Evolutionary conservation across 1,140 invertebrate species (phyloP).

Genomic region (Temnothorax longispinosus): DNA sequence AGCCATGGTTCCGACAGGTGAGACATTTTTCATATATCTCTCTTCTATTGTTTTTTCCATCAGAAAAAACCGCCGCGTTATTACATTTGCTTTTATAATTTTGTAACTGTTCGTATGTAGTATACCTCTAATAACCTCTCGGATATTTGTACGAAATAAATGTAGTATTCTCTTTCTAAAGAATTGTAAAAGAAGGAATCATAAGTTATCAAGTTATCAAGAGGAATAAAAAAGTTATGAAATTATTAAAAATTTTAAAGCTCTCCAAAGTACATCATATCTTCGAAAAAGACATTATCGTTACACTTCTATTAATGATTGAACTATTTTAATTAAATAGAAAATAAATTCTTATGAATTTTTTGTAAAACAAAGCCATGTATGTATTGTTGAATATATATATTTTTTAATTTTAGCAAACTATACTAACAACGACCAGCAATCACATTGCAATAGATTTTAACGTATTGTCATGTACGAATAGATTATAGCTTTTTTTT

Average conservation of each 20-base stretch:
- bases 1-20: constrained; percentile 87
- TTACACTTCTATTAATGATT: neutral
- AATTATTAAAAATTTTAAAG: neutral
- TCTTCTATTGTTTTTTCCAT: constrained; percentile 42
- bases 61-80: neutral
- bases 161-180: neutral
- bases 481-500: constrained; percentile 14
- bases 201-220: neutral
- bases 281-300: neutral
- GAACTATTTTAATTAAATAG: neutral
- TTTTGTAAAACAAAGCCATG: neutral
- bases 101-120: neutral
- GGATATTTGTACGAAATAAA: neutral
- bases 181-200: neutral
- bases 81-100: neutral
- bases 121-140: too few relatives aligned
- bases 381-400: neutral
- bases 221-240: neutral
- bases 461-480: neutral
- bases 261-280: neutral
- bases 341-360: neutral
- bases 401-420: neutral
- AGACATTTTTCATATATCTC: constrained; percentile 32
- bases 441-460: neutral
- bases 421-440: neutral